Percentiles rank a stretch among this genome's conserved stretches.
phyloP scores from a whole-genome alignment of 1,140 invertebrate species.

The Drosophila tropicalis region DNA sequence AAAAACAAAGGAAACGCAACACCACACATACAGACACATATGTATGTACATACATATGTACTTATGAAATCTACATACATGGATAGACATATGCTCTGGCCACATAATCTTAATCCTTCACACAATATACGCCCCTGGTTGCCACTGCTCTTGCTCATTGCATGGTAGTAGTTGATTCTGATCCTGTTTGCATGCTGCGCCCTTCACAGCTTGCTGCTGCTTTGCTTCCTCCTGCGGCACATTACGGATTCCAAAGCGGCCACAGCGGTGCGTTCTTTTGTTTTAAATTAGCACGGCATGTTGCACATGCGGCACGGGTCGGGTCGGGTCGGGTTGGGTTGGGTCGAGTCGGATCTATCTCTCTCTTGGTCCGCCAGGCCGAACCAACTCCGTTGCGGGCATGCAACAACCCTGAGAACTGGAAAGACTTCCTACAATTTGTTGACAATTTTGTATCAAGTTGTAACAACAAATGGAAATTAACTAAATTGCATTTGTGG shows the following conservation, averaged over 20 bases:
- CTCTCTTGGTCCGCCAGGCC: background rate
- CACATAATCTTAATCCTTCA: constrained; percentile 80
- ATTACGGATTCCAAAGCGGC: constrained; percentile 71
- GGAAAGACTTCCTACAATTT: constrained; percentile 55
- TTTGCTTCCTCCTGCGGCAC: constrained; percentile 51
- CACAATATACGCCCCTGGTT: constrained; percentile 72
- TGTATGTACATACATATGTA: constrained; percentile 6
- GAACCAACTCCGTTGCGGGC: background rate
- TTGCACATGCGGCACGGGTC: constrained; percentile 65
- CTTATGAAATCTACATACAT: constrained; percentile 17
- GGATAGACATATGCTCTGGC: constrained; percentile 40
- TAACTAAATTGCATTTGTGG: constrained; percentile 75
- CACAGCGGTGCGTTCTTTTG: constrained; percentile 68
- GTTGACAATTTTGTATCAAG: constrained; percentile 50
- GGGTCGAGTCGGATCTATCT: background rate
- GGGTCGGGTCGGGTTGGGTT: background rate
- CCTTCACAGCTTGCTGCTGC: constrained; percentile 68
- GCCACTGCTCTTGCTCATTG: constrained; percentile 2
- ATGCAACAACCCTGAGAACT: constrained; percentile 24
- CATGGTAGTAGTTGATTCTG: constrained; percentile 57
- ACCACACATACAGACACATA: background rate
- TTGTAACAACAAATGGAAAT: constrained; percentile 65
- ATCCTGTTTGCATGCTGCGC: constrained; percentile 79
- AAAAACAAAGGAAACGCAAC: constrained; percentile 33
- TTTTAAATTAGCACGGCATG: constrained; percentile 79